Percentiles rank a stretch among this genome's conserved stretches.
Conservation (phyloP, 2,888 invertebrate species). For the Drosophila atripex region DNA sequence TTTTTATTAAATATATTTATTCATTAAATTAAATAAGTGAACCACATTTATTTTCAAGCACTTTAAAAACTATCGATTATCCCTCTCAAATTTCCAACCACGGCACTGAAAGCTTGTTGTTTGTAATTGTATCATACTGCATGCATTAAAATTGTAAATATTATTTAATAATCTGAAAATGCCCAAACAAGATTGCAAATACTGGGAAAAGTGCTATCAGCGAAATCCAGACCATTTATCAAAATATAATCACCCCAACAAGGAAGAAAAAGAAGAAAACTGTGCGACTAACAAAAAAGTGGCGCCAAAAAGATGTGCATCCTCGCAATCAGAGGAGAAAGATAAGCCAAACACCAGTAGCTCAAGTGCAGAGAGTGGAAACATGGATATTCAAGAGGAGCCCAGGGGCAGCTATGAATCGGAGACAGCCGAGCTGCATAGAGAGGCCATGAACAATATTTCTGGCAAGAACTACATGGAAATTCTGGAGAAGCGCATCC, state of each 20-base stretch:
- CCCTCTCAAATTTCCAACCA: background rate
- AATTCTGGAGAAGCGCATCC: conserved; percentile 73
- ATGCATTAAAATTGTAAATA: conserved; percentile 10
- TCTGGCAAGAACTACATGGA: conserved; percentile 79
- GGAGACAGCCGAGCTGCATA: conserved; percentile 65
- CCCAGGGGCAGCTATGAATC: conserved; percentile 49
- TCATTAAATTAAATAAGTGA: background rate
- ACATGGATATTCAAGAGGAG: conserved; percentile 8
- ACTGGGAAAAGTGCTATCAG: conserved; percentile 92
- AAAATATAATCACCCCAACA: conserved; percentile 90
- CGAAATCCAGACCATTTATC: conserved; percentile 90
- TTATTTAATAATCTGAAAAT: conserved; percentile 44
- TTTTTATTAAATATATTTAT: background rate
- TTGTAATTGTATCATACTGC: conserved; percentile 10
- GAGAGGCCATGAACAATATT: conserved; percentile 75
- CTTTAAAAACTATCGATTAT: background rate
- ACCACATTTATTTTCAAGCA: background rate
- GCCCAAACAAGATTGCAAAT: conserved; percentile 88
- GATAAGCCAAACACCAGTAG: conserved; percentile 28
- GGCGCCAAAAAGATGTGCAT: conserved; percentile 64
- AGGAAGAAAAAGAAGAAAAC: conserved; percentile 12
- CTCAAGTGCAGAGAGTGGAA: conserved; percentile 19
- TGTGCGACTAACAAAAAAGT: conserved; percentile 48
- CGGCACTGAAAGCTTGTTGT: conserved; percentile 16
- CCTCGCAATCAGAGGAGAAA: conserved; percentile 29